Percentiles rank a stretch among this genome's conserved stretches.
These are phyloP conservation scores for Frankliniella fusca DNA, from an alignment of 2,888 invertebrate species.

Conservation along the genomic window DNA sequence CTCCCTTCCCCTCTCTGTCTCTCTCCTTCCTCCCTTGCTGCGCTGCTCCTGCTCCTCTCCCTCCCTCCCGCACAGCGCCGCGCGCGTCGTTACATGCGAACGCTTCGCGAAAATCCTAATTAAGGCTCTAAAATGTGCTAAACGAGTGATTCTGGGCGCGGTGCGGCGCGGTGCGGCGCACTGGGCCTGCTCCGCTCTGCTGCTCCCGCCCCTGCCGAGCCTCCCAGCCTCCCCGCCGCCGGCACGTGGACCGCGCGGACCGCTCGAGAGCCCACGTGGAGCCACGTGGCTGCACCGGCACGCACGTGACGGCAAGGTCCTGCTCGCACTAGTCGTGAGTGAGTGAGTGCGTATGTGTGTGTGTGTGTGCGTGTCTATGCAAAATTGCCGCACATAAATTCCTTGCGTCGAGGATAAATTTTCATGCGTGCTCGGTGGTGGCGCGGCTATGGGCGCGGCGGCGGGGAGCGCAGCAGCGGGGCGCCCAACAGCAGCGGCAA, in stretches of 20 bases:
- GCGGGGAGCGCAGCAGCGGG: neutral
- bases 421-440: neutral
- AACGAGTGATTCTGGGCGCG: neutral
- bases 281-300: neutral
- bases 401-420: neutral
- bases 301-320: neutral
- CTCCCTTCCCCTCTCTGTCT: no score
- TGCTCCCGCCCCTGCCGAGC: no score
- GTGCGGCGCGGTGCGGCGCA: neutral
- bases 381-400: slow-evolving; percentile 24
- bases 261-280: neutral
- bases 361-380: neutral
- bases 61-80: neutral
- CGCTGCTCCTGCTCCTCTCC: no score
- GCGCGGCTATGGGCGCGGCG: neutral
- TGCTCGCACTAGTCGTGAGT: no score
- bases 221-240: neutral
- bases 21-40: no score
- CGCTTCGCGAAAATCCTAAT: neutral
- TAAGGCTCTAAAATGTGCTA: neutral
- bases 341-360: no score
- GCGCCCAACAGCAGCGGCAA: neutral
- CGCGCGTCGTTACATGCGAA: neutral
- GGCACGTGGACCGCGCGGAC: neutral
- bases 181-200: neutral